Evolutionary conservation across 1,140 invertebrate genomes (phyloP).

Genomic region (Zaprionus vittiger): DNA sequence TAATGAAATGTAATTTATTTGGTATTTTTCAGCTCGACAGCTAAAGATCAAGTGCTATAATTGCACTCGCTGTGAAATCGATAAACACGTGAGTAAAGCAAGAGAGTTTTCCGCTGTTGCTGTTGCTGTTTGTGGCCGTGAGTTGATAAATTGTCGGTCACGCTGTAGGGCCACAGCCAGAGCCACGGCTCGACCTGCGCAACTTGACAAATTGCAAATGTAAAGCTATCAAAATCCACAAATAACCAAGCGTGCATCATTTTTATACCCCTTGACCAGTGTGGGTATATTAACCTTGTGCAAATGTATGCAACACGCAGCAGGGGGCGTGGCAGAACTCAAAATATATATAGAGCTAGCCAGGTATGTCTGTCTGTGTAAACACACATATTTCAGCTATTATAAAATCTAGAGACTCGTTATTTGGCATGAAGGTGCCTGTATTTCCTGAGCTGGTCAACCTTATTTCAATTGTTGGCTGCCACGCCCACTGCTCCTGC

Average conservation of each 20-base stretch:
- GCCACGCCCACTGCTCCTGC: too few species aligned
- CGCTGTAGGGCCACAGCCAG: slow-evolving; percentile 24
- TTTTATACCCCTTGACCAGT: slow-evolving; percentile 34
- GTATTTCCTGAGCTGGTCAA: fast-evolving
- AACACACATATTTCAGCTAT: too few species aligned
- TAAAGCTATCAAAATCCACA: slow-evolving; percentile 71
- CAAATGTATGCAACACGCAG: too few species aligned
- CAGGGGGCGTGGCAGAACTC: too few species aligned
- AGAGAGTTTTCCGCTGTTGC: background rate
- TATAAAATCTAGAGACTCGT: fast-evolving
- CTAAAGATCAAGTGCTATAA: slow-evolving; percentile 66
- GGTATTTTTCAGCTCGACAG: slow-evolving; percentile 30
- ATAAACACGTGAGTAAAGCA: slow-evolving; percentile 29
- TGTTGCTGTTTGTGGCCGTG: slow-evolving; percentile 21
- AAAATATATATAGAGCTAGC: too few species aligned
- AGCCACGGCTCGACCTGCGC: slow-evolving; percentile 4
- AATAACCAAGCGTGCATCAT: slow-evolving; percentile 30
- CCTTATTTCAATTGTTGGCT: too few species aligned
- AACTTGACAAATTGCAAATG: slow-evolving; percentile 79
- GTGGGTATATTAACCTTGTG: too few species aligned
- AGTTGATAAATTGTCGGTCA: slow-evolving; percentile 65
- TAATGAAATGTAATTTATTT: slow-evolving; percentile 71
- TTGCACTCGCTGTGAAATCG: slow-evolving; percentile 38
- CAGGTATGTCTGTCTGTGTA: too few species aligned
- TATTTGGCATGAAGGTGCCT: too few species aligned